Conservation (phyloP, 2,113 vertebrate genomes). For the Silurus asotus region DNA sequence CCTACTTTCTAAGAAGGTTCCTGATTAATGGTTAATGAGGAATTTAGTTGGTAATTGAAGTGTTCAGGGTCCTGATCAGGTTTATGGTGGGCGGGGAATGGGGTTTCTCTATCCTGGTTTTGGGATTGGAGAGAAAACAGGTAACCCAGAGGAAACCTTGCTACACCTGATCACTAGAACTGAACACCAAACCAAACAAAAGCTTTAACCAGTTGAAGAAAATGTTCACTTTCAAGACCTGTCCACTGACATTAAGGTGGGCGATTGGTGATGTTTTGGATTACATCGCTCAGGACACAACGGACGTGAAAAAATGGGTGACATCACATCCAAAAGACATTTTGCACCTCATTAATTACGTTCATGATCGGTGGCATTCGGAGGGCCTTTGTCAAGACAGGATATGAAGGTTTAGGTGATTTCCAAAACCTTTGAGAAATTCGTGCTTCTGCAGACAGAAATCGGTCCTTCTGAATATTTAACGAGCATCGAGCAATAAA, state of each 20-base stretch:
- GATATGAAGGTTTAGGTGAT: neutral
- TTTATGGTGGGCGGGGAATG: neutral
- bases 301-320: neutral
- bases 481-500: neutral
- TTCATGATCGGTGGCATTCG: neutral
- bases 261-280: neutral
- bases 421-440: neutral
- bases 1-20: no score
- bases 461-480: neutral
- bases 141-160: neutral
- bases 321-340: neutral
- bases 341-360: neutral
- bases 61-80: neutral
- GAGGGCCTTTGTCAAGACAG: neutral
- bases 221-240: no score
- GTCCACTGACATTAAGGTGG: neutral
- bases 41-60: neutral
- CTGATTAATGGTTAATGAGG: no score
- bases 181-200: no score
- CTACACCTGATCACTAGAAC: neutral
- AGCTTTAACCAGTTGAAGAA: neutral
- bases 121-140: neutral
- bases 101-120: neutral
- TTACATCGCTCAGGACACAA: neutral
- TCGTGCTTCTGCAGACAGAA: neutral